Conservation (phyloP, 1,140 invertebrate genomes). For the Drosophila orena region DNA sequence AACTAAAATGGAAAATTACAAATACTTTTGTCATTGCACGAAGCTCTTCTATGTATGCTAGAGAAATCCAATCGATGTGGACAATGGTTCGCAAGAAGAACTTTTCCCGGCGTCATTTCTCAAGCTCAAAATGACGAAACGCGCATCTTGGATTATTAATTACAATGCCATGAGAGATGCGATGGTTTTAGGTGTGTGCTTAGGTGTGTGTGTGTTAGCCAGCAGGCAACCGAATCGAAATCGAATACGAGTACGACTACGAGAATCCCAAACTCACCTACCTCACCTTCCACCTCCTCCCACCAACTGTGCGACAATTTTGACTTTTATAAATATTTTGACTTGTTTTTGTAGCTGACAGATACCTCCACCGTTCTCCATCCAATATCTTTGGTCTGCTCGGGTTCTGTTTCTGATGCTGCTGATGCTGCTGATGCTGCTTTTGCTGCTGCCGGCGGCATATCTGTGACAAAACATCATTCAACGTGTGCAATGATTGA, state of each 20-base stretch:
- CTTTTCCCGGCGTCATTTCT: conserved; percentile 69
- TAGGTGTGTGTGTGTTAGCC: conserved; percentile 1
- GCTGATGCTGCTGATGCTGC: conserved; percentile 9
- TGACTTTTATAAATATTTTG: conserved; percentile 84
- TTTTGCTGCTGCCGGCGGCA: conserved; percentile 54
- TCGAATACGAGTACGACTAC: conserved; percentile 75
- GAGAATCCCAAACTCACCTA: conserved; percentile 35
- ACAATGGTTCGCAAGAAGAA: conserved; percentile 22
- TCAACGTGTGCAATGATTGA: conserved; percentile 83
- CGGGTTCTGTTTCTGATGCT: conserved; percentile 38
- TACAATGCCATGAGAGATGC: conserved; percentile 59
- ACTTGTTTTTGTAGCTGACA: conserved; percentile 62
- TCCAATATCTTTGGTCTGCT: conserved; percentile 15
- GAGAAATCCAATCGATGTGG: conserved; percentile 39
- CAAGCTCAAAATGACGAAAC: conserved; percentile 79
- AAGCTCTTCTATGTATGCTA: conserved; percentile 2
- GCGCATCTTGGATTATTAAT: conserved; percentile 81
- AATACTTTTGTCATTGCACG: conserved; percentile 72
- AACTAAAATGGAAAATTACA: conserved; percentile 71
- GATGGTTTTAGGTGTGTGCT: background rate
- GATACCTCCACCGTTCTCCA: conserved; percentile 17
- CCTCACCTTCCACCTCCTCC: conserved; percentile 9
- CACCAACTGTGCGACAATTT: conserved; percentile 70
- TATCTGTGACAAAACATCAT: conserved; percentile 82
- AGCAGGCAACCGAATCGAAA: conserved; percentile 64